These are phyloP conservation scores for Drosophila cardini DNA, from an alignment of 1,140 invertebrate genomes.

Conservation along the genomic window DNA sequence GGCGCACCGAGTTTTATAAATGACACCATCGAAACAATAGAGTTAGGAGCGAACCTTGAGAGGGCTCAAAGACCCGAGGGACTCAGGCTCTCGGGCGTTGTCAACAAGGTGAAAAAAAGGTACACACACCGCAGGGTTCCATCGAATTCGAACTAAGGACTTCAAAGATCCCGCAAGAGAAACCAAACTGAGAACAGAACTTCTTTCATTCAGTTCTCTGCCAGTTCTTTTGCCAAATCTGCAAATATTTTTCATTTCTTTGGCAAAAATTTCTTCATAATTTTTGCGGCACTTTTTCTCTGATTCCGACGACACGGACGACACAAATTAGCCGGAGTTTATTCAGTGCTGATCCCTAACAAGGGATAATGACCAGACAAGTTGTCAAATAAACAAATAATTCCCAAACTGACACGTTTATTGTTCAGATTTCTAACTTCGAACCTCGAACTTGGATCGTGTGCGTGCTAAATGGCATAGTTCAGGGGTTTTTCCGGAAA, in stretches of 20 bases:
- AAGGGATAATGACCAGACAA: conserved; percentile 74
- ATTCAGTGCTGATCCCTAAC: conserved; percentile 34
- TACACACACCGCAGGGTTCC: conserved; percentile 57
- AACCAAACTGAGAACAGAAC: conserved; percentile 7
- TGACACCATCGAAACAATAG: conserved; percentile 44
- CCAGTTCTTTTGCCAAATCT: conserved; percentile 49
- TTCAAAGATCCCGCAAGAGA: conserved; percentile 56
- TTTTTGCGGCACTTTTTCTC: conserved; percentile 73
- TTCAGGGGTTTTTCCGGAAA: conserved; percentile 53
- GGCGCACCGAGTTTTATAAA: conserved; percentile 17
- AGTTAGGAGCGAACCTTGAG: conserved; percentile 49
- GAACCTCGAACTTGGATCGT: conserved; percentile 26
- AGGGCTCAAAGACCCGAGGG: background rate
- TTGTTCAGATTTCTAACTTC: conserved; percentile 2
- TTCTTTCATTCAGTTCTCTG: conserved; percentile 18
- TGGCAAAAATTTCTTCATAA: conserved; percentile 73
- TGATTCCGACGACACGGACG: conserved; percentile 11
- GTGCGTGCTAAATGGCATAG: conserved; percentile 60
- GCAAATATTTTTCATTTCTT: conserved; percentile 68
- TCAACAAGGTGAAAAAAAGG: conserved; percentile 50
- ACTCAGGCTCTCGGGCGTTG: conserved; percentile 10
- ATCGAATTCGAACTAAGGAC: conserved; percentile 52
- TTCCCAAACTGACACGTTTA: conserved; percentile 23
- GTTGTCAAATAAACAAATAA: conserved; percentile 53
- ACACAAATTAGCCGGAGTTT: conserved; percentile 50